These are phyloP conservation scores for Apotomis betuletana DNA, from an alignment of 2,888 invertebrate genomes.

Conservation along the genomic window DNA sequence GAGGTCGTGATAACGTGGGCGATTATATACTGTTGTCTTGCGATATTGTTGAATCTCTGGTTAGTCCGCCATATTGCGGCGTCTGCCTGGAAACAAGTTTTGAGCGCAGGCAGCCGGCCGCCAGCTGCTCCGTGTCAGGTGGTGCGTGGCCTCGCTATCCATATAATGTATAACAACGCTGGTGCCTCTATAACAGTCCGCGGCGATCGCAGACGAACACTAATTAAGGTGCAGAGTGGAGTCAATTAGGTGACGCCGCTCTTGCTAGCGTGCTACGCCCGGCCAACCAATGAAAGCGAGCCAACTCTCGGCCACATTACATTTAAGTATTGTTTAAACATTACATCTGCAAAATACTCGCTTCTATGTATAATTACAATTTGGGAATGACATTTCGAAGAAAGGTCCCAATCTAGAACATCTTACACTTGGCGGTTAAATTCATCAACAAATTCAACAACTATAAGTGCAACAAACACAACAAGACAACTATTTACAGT, in stretches of 20 bases:
- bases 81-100: slow-evolving; percentile 79
- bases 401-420: too few relatives aligned
- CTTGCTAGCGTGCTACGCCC: slow-evolving; percentile 54
- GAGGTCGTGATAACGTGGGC: slow-evolving; percentile 31
- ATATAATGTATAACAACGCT: slow-evolving; percentile 50
- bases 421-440: too few relatives aligned
- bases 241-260: slow-evolving; percentile 65
- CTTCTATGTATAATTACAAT: too few relatives aligned
- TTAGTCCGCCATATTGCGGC: slow-evolving; percentile 73
- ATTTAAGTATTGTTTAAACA: neutral
- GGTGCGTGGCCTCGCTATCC: slow-evolving; percentile 72
- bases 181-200: slow-evolving; percentile 37
- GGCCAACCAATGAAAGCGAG: slow-evolving; percentile 48
- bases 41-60: slow-evolving; percentile 40
- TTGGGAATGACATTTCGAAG: too few relatives aligned
- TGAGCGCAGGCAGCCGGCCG: slow-evolving; percentile 73
- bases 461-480: slow-evolving; percentile 1
- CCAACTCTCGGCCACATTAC: slow-evolving; percentile 42
- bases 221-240: slow-evolving; percentile 60
- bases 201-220: slow-evolving; percentile 49
- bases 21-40: slow-evolving; percentile 20
- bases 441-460: too few relatives aligned
- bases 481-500: too few relatives aligned
- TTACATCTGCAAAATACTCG: too few relatives aligned
- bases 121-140: slow-evolving; percentile 79